A percentile compares a stretch with the other conserved stretches of the same genome.
Evolutionary conservation across 2,797 vertebrate genomes (phyloP).

Genomic region (Mallotus villosus): DNA sequence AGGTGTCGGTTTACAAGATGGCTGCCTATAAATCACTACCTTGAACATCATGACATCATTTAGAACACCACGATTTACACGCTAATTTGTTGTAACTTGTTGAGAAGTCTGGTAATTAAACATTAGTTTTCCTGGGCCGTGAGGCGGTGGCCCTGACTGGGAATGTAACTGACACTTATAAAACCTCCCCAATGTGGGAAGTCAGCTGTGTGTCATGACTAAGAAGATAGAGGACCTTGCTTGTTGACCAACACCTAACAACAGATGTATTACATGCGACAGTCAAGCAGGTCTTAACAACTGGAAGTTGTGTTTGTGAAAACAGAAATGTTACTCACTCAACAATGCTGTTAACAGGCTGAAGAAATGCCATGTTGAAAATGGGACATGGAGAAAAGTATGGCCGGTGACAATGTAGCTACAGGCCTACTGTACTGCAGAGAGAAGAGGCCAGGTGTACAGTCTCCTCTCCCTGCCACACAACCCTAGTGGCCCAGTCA

Average conservation of each 20-base stretch:
- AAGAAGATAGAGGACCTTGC: background rate
- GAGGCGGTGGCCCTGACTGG: background rate
- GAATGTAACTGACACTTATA: background rate
- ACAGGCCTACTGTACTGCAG: slow-evolving; percentile 54
- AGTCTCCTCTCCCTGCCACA: slow-evolving; percentile 74
- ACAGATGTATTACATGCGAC: background rate
- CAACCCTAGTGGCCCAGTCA: slow-evolving; percentile 72
- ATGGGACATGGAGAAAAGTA: slow-evolving; percentile 16
- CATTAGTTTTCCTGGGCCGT: slow-evolving; percentile 24
- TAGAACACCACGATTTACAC: slow-evolving; percentile 71
- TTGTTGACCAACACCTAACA: background rate
- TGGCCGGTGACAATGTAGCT: slow-evolving; percentile 39
- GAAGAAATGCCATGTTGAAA: no score
- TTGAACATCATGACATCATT: slow-evolving; percentile 73
- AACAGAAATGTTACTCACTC: background rate
- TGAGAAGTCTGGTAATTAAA: slow-evolving; percentile 46
- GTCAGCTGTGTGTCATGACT: background rate
- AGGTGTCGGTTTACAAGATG: slow-evolving; percentile 69
- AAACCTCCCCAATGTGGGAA: background rate
- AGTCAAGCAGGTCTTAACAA: background rate
- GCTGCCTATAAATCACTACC: slow-evolving; percentile 80
- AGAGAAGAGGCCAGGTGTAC: slow-evolving; percentile 66
- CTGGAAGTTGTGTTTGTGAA: background rate
- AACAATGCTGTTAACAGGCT: no score
- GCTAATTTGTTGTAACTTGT: slow-evolving; percentile 63